These are phyloP conservation scores for Lamellibrachia satsuma DNA, from an alignment of 2,888 invertebrate genomes.

Conservation along the genomic window DNA sequence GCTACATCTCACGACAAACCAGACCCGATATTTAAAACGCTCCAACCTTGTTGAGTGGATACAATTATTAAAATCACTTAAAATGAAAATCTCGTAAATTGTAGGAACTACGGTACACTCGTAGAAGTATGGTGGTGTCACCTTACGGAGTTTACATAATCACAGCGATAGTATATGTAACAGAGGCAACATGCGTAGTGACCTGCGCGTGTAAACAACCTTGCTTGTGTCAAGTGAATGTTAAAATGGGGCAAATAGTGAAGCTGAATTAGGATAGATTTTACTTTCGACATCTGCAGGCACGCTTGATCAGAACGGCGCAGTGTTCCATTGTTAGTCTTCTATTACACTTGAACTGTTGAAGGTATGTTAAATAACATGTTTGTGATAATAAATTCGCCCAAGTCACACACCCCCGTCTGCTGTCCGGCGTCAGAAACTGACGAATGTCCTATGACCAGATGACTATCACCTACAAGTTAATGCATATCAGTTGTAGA, in stretches of 20 bases:
- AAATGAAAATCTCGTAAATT: neutral
- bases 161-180: neutral
- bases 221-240: slow-evolving; percentile 13
- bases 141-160: neutral
- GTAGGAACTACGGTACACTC: neutral
- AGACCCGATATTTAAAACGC: too few relatives aligned
- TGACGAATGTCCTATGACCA: slow-evolving; percentile 9
- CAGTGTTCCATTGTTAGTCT: neutral
- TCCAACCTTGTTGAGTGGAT: too few relatives aligned
- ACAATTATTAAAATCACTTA: too few relatives aligned
- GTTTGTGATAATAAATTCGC: neutral
- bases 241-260: slow-evolving; percentile 13
- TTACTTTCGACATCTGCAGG: neutral
- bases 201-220: slow-evolving; percentile 17
- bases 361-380: neutral
- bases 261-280: slow-evolving; percentile 12
- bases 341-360: neutral
- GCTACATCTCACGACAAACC: too few relatives aligned
- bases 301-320: neutral
- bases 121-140: neutral
- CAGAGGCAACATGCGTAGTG: slow-evolving; percentile 10
- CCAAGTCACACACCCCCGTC: slow-evolving; percentile 2
- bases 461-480: neutral
- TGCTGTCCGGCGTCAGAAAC: neutral
- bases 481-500: neutral